Conservation (phyloP, 1,140 invertebrate species). For the Drosophila biarmipes region DNA sequence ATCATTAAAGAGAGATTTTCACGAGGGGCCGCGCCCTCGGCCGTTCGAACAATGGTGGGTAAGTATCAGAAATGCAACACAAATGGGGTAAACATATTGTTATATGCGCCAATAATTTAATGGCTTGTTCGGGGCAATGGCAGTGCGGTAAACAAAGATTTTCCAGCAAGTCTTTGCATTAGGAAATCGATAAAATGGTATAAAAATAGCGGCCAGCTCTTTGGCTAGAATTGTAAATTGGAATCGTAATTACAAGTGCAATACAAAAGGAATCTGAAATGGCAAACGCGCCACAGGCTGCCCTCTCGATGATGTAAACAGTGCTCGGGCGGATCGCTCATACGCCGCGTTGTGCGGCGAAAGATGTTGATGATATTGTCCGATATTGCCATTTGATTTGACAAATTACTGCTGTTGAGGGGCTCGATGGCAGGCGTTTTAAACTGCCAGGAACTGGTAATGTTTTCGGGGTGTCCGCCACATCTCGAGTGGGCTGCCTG, state of each 20-base stretch:
- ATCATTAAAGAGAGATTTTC: constrained; percentile 31
- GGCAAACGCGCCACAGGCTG: constrained; percentile 44
- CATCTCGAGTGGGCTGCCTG: constrained; percentile 24
- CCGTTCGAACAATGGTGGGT: constrained; percentile 4
- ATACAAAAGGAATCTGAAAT: constrained; percentile 43
- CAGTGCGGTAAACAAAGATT: constrained; percentile 63
- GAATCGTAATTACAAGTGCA: constrained; percentile 70
- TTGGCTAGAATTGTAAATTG: constrained; percentile 75
- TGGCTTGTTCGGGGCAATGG: constrained; percentile 39
- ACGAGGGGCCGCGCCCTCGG: background rate
- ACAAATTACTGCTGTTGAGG: constrained; percentile 40
- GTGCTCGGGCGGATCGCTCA: constrained; percentile 33
- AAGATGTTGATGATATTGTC: constrained; percentile 26
- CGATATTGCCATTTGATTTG: constrained; percentile 31
- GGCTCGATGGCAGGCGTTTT: constrained; percentile 14
- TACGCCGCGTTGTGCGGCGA: constrained; percentile 44
- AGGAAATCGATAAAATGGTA: constrained; percentile 70
- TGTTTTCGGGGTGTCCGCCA: constrained; percentile 30
- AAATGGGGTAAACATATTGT: constrained; percentile 50
- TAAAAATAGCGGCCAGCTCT: constrained; percentile 69
- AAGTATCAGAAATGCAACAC: constrained; percentile 45
- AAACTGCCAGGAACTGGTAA: constrained; percentile 62
- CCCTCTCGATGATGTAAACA: constrained; percentile 57
- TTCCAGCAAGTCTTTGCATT: constrained; percentile 60
- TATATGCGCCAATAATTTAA: constrained; percentile 38